Percentiles rank a stretch among this genome's conserved stretches.
phyloP scores from a whole-genome alignment of 37 sponge, comb jelly and placozoan genomes.

The Spongia lamella region DNA sequence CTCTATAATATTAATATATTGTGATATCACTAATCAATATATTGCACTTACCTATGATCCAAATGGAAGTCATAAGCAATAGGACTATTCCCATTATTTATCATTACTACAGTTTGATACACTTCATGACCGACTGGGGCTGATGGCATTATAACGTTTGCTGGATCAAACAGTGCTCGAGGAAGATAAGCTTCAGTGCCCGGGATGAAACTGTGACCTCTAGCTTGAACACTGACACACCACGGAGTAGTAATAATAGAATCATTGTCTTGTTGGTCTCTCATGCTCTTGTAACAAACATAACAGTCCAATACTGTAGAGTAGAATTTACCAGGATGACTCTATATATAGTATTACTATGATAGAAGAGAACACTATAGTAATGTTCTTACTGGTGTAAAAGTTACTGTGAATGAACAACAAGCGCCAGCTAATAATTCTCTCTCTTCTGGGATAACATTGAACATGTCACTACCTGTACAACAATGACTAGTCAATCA shows the following conservation, averaged over 20 bases:
- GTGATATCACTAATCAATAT: no score
- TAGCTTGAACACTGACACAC: slow-evolving; percentile 67
- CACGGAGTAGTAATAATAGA: slow-evolving; percentile 71
- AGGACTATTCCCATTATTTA: slow-evolving; percentile 73
- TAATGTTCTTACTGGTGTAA: slow-evolving; percentile 61
- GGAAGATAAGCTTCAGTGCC: slow-evolving; percentile 68
- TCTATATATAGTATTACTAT: slow-evolving; percentile 24
- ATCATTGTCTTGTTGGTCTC: slow-evolving; percentile 25
- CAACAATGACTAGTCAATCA: no score
- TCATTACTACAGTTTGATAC: slow-evolving; percentile 57
- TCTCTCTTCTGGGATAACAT: slow-evolving; percentile 66
- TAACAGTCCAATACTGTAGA: slow-evolving; percentile 74
- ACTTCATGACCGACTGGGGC: slow-evolving; percentile 48
- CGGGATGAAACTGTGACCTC: slow-evolving; percentile 79
- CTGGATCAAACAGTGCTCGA: slow-evolving; percentile 28
- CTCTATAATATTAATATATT: slow-evolving; percentile 19
- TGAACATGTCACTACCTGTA: neutral
- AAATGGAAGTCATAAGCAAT: slow-evolving; percentile 63
- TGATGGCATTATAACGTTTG: slow-evolving; percentile 63
- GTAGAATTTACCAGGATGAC: slow-evolving; percentile 53
- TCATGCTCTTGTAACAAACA: slow-evolving; percentile 72
- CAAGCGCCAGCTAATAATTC: slow-evolving; percentile 60
- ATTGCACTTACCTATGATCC: slow-evolving; percentile 53
- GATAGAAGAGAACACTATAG: neutral
- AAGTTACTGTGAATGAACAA: slow-evolving; percentile 71